phyloP scores from a whole-genome alignment of 2,797 vertebrate species.

The Streptopelia turtur region DNA sequence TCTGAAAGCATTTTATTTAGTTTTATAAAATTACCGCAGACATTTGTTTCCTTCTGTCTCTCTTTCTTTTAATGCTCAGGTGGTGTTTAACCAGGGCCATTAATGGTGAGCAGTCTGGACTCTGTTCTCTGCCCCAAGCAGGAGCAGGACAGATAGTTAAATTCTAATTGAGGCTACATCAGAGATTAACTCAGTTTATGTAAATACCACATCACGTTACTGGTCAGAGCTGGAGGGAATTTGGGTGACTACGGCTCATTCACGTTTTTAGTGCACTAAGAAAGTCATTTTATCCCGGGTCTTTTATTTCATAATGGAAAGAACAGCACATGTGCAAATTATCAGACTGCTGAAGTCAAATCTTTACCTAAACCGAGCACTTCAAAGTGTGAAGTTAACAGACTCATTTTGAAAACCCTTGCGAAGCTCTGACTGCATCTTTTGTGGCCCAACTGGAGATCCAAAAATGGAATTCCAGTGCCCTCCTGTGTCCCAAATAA shows the following conservation, averaged over 20 bases:
- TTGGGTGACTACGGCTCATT: neutral
- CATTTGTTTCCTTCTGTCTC: neutral
- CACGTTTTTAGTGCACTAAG: neutral
- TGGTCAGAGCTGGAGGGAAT: neutral
- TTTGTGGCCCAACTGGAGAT: neutral
- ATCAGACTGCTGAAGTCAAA: neutral
- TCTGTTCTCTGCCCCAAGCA: neutral
- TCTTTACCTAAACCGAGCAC: neutral
- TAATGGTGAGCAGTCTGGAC: too few species aligned
- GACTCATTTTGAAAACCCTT: neutral
- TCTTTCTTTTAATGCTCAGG: neutral
- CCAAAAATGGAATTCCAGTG: neutral
- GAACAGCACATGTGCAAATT: neutral
- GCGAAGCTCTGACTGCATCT: neutral
- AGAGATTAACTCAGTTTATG: neutral
- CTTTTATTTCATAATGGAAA: neutral
- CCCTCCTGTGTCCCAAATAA: slow-evolving; percentile 16
- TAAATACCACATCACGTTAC: neutral
- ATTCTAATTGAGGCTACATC: neutral
- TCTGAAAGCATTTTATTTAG: neutral
- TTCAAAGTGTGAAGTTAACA: neutral
- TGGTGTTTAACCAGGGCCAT: neutral
- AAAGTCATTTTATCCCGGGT: rapidly evolving
- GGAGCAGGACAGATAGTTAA: neutral
- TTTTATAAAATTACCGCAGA: neutral